Evolutionary conservation across 2,113 vertebrate genomes (phyloP), one percentile per base, ranked within the genome.

Genomic region (Isurus oxyrinchus): DNA sequence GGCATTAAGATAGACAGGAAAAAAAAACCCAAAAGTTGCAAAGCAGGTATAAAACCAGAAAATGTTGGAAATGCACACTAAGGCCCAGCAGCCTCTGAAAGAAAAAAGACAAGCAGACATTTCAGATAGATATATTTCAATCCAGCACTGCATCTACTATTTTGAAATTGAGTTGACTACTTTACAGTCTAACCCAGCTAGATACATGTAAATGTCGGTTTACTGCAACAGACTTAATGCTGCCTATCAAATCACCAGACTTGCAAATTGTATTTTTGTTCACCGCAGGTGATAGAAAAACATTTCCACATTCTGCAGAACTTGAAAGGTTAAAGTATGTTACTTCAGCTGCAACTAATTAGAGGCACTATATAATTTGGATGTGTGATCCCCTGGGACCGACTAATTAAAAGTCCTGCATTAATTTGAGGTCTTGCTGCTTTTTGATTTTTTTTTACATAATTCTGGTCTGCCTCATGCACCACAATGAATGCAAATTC

Each of bases 301-400:
- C 55, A 59, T 93, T 93, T 93, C 35, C 90, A 93, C 90, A 63
- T 59, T 61, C 59, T 61, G 59, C 57, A 16, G 55, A 55, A n/a
- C 90, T 10, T 88, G 59, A 93, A 93, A 61, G 90, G 90, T 93
- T 93, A 93, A 93, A 35, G 90, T n/a, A 93, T 5, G 7, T 93
- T 59, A 19, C 90, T 35, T 14, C 57, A 93, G 35, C n/a, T 61
- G 31, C 11, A 21, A n/a, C 3, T 61, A 59, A 93, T 93, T 31
- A 61, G 90, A 5, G 35, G 57, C 31, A 16, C 27, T 40, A 35
- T 35, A 31, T 19, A 90, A 7, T 61, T 14, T 55, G 87, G 10
- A 53, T 14, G 25, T 61, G 90, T 61, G 35, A 93, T 93, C 31
- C 11, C 16, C 57, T 55, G 88, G 53, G 88, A n/a, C 49, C 14